These are phyloP conservation scores for Ardeotis arabs DNA, from an alignment of 2,113 vertebrate genomes.

Conservation along the genomic window DNA sequence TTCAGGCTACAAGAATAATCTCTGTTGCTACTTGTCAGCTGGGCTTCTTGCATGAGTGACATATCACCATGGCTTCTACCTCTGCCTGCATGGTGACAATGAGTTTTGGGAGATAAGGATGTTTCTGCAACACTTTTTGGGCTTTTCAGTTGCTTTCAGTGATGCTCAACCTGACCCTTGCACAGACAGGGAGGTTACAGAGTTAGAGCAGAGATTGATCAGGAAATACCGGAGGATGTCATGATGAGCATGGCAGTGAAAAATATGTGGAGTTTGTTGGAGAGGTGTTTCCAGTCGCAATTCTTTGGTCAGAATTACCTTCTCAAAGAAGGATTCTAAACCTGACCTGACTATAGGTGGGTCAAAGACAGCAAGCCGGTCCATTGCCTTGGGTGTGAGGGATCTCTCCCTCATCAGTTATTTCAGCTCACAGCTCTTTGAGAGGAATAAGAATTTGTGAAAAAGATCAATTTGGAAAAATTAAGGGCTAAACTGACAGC, in stretches of 20 bases:
- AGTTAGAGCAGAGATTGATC: not conserved
- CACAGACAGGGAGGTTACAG: not conserved
- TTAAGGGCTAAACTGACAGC: not conserved
- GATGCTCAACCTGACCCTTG: not conserved
- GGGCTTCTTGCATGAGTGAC: not conserved
- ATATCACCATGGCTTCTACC: not conserved
- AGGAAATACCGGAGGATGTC: not conserved
- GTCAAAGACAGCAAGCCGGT: not conserved
- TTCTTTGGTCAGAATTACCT: not conserved
- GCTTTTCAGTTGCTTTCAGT: not conserved
- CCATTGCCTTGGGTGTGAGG: not conserved
- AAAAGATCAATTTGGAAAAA: not conserved
- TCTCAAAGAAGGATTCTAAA: not conserved
- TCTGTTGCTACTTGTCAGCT: not conserved
- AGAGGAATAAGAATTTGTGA: not conserved
- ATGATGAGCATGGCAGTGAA: not conserved
- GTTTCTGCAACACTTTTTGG: not conserved
- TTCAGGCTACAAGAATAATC: not conserved
- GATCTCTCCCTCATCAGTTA: not conserved
- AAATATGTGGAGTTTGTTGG: not conserved
- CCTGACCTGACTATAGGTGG: accelerated
- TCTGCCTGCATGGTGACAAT: not conserved
- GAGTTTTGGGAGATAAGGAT: not conserved
- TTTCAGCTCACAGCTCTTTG: not conserved
- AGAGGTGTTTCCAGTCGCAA: not conserved